Evolutionary conservation across 2,797 vertebrate genomes (phyloP).

Genomic region (Neostethus bicornis): DNA sequence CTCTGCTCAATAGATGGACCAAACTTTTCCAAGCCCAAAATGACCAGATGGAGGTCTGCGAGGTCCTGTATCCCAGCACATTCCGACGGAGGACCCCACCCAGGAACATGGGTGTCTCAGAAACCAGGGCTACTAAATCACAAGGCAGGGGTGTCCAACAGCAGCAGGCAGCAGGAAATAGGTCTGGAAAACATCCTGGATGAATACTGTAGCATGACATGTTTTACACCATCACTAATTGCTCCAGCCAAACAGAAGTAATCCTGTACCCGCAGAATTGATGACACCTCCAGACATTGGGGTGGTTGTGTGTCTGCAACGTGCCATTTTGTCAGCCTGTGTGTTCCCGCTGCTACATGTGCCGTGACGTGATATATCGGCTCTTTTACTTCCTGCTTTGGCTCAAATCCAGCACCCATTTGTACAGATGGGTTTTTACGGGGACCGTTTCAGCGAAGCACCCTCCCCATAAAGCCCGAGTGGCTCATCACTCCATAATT

Average conservation of each 20-base stretch:
- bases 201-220: no score
- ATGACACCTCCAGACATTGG: conserved; percentile 46
- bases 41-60: no score
- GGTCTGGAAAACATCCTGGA: no score
- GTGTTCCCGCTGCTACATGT: conserved; percentile 44
- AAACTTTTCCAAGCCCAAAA: no score
- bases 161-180: no score
- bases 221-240: conserved; percentile 46
- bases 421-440: conserved; percentile 74
- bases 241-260: conserved; percentile 29
- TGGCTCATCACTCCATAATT: conserved; percentile 70
- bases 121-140: no score
- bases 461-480: conserved; percentile 70
- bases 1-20: no score
- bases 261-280: conserved; percentile 35
- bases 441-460: conserved; percentile 67
- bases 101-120: no score
- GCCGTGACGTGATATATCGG: conserved; percentile 60
- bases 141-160: no score
- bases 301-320: no score
- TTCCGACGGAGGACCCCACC: no score
- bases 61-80: no score
- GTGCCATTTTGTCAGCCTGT: conserved; percentile 31
- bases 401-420: conserved; percentile 66
- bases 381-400: conserved; percentile 61